These are phyloP conservation scores for Prionace glauca DNA, from an alignment of 2,797 vertebrate species.

Conservation along the genomic window DNA sequence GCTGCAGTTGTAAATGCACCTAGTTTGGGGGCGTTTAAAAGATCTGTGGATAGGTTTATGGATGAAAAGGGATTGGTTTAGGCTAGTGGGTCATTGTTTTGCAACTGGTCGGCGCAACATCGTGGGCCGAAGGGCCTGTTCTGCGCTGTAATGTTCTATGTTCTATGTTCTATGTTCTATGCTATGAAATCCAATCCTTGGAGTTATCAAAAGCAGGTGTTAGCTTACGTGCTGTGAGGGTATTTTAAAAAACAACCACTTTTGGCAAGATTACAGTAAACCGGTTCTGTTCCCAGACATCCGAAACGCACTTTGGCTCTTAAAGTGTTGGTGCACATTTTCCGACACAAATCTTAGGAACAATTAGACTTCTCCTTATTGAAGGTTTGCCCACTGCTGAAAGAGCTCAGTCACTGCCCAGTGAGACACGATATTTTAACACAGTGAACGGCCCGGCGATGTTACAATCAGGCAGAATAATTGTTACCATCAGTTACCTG, in stretches of 20 bases:
- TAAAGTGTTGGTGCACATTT: neutral
- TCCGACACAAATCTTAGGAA: neutral
- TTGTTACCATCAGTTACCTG: constrained; percentile 11
- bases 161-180: no score
- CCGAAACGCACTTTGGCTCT: neutral
- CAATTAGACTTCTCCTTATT: neutral
- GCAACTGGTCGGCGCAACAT: no score
- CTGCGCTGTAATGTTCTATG: no score
- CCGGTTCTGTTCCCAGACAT: neutral
- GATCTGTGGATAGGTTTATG: no score
- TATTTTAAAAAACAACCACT: neutral
- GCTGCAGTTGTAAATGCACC: no score
- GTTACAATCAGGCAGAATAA: neutral
- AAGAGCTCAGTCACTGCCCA: neutral
- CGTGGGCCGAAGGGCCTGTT: no score
- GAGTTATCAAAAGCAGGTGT: neutral
- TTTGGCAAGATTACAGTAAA: neutral
- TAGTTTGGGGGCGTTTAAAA: no score
- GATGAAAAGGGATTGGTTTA: no score
- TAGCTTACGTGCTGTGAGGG: neutral
- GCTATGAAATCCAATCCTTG: neutral
- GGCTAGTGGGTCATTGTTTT: no score
- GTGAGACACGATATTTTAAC: neutral
- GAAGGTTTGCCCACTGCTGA: neutral
- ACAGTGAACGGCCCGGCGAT: neutral